Conservation (phyloP, 2,113 vertebrate species). For the Hippocampus abdominalis region DNA sequence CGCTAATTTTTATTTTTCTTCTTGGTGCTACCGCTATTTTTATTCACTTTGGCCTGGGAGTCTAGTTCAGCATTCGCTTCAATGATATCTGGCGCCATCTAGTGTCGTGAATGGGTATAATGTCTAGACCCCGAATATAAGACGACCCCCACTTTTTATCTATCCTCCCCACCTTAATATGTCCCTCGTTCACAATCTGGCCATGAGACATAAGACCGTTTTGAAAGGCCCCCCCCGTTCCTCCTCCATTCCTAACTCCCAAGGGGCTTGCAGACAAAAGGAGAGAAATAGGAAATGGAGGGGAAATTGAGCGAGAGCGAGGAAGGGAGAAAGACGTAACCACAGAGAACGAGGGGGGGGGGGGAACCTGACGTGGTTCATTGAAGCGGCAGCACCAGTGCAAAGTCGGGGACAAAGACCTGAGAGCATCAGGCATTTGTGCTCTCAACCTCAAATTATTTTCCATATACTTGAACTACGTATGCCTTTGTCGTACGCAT, state of each 20-base stretch:
- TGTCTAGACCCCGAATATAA: no score
- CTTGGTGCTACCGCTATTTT: no score
- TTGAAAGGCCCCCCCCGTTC: slow-evolving; percentile 13
- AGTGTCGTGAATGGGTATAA: no score
- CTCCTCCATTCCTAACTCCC: slow-evolving; percentile 26
- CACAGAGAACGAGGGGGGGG: slow-evolving; percentile 16
- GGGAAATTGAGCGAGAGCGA: slow-evolving; percentile 41
- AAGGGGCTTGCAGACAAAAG: slow-evolving; percentile 49
- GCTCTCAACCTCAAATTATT: slow-evolving; percentile 54
- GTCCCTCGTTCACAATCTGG: slow-evolving; percentile 10
- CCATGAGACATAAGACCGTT: slow-evolving; percentile 20
- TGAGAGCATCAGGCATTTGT: slow-evolving; percentile 39
- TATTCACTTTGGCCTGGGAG: no score
- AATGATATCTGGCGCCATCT: no score
- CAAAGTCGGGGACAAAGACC: slow-evolving; percentile 61
- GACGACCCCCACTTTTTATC: no score
- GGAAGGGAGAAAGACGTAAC: not conserved
- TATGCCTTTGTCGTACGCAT: not conserved
- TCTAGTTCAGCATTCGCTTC: no score
- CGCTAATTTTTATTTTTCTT: no score
- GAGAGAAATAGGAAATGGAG: slow-evolving; percentile 50
- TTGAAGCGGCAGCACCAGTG: slow-evolving; percentile 47
- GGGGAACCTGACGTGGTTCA: slow-evolving; percentile 57
- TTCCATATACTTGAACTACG: not conserved
- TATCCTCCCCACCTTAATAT: not conserved